These are phyloP conservation scores for Diplodus sargus DNA, from an alignment of 2,797 vertebrate species.

Conservation along the genomic window DNA sequence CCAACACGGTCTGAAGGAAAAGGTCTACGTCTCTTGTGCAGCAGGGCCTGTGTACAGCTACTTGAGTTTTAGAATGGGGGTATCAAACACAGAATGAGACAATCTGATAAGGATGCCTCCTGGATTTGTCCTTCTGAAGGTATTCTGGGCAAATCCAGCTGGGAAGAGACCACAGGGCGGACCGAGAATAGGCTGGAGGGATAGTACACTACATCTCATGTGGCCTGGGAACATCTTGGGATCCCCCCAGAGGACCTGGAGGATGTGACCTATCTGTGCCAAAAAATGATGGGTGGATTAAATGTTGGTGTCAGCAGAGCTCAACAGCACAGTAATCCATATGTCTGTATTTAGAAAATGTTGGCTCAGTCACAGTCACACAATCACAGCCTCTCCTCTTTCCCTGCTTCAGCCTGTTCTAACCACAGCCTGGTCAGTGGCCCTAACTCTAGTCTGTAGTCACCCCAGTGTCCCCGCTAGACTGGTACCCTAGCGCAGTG, in stretches of 20 bases:
- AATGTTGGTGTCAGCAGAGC: background rate
- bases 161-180: background rate
- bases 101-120: background rate
- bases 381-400: too few relatives aligned
- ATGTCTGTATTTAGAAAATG: background rate
- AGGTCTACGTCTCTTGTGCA: conserved; percentile 14
- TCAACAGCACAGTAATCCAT: background rate
- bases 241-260: background rate
- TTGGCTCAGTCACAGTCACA: background rate
- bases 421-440: too few relatives aligned
- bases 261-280: background rate
- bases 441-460: too few relatives aligned
- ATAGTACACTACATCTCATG: background rate
- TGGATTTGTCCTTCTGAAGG: background rate
- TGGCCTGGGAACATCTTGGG: background rate
- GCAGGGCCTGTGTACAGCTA: background rate
- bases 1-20: background rate
- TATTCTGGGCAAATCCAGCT: background rate
- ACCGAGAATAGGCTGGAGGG: background rate
- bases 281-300: background rate
- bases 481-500: too few relatives aligned
- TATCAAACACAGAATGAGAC: background rate
- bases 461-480: too few relatives aligned
- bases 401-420: too few relatives aligned
- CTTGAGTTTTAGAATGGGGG: background rate